These are phyloP conservation scores for Cryptotis parvus DNA, from an alignment of 2,113 vertebrate genomes.

Conservation along the genomic window DNA sequence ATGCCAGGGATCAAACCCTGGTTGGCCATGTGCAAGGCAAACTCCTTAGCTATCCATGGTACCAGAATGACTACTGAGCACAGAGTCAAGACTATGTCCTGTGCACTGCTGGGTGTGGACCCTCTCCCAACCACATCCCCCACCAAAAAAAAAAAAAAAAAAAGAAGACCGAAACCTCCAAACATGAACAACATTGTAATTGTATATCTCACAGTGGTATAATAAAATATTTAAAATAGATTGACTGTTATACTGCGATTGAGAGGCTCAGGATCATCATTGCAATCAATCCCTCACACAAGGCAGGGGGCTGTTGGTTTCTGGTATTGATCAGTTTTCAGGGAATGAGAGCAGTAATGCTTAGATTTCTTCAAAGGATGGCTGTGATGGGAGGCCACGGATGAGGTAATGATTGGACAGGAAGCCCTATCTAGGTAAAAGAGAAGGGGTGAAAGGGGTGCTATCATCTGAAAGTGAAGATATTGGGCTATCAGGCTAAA, in stretches of 20 bases:
- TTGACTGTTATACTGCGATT: not conserved
- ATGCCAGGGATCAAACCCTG: too few relatives aligned
- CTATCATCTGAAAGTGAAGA: not conserved
- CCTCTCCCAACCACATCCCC: too few relatives aligned
- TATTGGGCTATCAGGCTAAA: not conserved
- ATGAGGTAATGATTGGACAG: not conserved
- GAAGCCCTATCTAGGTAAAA: not conserved
- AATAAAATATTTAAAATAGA: too few relatives aligned
- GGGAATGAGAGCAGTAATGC: not conserved
- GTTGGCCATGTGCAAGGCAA: too few relatives aligned
- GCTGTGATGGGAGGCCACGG: not conserved
- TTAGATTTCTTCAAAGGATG: not conserved
- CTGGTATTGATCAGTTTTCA: not conserved
- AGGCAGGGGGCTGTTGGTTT: not conserved
- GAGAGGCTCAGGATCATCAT: not conserved
- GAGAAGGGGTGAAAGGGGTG: not conserved
- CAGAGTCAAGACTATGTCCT: too few relatives aligned
- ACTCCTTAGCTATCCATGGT: too few relatives aligned
- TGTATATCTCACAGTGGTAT: too few relatives aligned
- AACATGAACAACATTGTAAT: too few relatives aligned
- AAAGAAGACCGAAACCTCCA: too few relatives aligned
- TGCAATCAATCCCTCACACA: not conserved
- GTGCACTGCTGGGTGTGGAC: too few relatives aligned
- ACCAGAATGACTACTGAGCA: too few relatives aligned
- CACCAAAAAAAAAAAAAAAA: not conserved